phyloP scores from a whole-genome alignment of 2,888 invertebrate genomes.

The Synergus umbraculus region DNA sequence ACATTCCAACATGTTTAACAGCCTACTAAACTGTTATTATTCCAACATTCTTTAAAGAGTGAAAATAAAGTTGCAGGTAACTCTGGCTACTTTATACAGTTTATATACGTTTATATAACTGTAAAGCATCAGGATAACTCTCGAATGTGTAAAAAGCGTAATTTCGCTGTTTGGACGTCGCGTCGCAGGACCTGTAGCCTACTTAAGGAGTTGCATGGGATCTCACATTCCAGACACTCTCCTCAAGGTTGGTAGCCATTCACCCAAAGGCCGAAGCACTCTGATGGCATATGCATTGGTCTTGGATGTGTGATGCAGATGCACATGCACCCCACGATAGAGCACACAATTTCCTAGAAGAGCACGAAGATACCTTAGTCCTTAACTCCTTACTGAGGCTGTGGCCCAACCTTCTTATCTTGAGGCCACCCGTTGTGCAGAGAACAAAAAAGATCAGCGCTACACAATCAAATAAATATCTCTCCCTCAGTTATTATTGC shows the following conservation, averaged over 20 bases:
- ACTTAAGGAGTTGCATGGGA: constrained; percentile 64
- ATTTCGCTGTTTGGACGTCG: constrained; percentile 46
- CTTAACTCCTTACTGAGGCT: background rate
- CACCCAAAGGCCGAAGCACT: constrained; percentile 68
- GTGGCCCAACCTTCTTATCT: constrained; percentile 39
- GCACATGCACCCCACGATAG: background rate
- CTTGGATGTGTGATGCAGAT: constrained; percentile 11
- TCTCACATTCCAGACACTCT: constrained; percentile 68
- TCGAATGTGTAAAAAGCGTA: constrained; percentile 46
- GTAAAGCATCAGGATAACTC: constrained; percentile 20
- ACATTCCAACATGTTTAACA: too few relatives aligned
- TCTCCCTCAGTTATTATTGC: background rate
- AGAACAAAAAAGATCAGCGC: background rate
- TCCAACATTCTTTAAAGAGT: too few relatives aligned
- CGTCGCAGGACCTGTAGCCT: constrained; percentile 49
- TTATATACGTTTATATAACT: background rate
- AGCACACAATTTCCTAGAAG: constrained; percentile 28
- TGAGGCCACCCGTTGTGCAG: constrained; percentile 25
- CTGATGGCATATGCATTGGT: constrained; percentile 52
- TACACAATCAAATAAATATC: background rate
- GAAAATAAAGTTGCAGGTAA: too few relatives aligned
- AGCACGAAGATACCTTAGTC: constrained; percentile 11
- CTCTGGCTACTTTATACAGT: background rate
- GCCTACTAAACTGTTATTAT: too few relatives aligned
- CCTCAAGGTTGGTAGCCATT: constrained; percentile 70